Percentiles rank a stretch among this genome's conserved stretches.
Evolutionary conservation across 2,888 invertebrate species (phyloP).

Genomic region (Noctua janthe): DNA sequence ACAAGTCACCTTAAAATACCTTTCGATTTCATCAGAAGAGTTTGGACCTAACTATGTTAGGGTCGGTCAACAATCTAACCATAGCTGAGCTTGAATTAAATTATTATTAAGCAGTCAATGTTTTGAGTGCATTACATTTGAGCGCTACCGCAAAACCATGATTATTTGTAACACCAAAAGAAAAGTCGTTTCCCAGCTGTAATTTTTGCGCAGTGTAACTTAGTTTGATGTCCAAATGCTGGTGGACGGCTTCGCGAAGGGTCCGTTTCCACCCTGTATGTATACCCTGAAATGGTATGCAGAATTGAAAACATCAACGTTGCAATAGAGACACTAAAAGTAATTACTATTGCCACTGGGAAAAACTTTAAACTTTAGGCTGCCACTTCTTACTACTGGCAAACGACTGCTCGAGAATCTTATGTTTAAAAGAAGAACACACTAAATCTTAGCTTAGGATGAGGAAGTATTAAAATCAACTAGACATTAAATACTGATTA

Average conservation of each 20-base stretch:
- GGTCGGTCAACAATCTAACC: not conserved
- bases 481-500: not conserved
- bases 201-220: not conserved
- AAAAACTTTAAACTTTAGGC: not conserved
- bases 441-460: not conserved
- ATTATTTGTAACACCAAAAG: no score
- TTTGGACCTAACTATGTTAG: slow-evolving; percentile 4
- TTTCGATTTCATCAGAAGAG: slow-evolving; percentile 30
- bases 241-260: not conserved
- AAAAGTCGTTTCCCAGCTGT: not conserved
- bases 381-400: no score
- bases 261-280: no score
- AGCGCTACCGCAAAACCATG: not conserved
- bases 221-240: not conserved
- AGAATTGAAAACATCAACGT: not conserved
- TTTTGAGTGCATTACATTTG: not conserved
- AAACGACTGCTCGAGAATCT: no score
- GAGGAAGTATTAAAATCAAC: not conserved
- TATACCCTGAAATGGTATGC: no score
- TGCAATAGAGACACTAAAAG: not conserved
- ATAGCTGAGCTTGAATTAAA: not conserved
- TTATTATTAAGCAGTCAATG: not conserved
- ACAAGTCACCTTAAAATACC: slow-evolving; percentile 25
- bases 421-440: not conserved
- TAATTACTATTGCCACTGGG: not conserved